Evolutionary conservation across 2,113 vertebrate species (phyloP).

Genomic region (Orycteropus afer): DNA sequence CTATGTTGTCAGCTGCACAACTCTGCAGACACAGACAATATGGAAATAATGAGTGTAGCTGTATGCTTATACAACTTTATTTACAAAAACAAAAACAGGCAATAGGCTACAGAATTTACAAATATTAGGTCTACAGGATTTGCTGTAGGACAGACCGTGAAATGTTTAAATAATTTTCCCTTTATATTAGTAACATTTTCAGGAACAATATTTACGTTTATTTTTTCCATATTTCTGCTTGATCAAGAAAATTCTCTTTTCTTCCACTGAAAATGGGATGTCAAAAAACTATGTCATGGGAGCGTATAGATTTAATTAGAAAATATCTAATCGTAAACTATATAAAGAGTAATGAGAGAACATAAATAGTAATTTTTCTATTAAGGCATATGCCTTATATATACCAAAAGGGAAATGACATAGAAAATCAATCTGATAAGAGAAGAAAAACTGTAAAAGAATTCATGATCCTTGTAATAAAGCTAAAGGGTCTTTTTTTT

Average conservation of each 20-base stretch:
- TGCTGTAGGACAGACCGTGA: neutral
- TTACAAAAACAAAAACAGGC: neutral
- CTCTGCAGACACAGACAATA: neutral
- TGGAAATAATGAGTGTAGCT: neutral
- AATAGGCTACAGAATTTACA: neutral
- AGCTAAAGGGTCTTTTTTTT: neutral
- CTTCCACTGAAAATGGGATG: neutral
- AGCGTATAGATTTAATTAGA: slow-evolving; percentile 4
- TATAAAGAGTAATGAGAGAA: neutral
- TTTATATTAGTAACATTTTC: no score
- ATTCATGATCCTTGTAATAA: neutral
- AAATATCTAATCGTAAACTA: neutral
- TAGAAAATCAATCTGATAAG: slow-evolving; percentile 4
- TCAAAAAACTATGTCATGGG: neutral
- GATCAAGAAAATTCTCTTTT: neutral
- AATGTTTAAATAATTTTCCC: neutral
- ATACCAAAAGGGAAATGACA: slow-evolving; percentile 27
- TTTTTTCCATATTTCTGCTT: neutral
- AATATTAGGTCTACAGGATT: neutral
- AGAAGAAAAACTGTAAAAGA: neutral
- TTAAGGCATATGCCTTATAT: neutral
- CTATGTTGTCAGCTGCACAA: accelerated
- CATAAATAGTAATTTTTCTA: neutral
- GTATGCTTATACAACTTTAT: neutral
- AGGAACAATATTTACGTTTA: neutral